phyloP scores from a whole-genome alignment of 2,113 vertebrate species.

The Hemicordylus capensis region DNA sequence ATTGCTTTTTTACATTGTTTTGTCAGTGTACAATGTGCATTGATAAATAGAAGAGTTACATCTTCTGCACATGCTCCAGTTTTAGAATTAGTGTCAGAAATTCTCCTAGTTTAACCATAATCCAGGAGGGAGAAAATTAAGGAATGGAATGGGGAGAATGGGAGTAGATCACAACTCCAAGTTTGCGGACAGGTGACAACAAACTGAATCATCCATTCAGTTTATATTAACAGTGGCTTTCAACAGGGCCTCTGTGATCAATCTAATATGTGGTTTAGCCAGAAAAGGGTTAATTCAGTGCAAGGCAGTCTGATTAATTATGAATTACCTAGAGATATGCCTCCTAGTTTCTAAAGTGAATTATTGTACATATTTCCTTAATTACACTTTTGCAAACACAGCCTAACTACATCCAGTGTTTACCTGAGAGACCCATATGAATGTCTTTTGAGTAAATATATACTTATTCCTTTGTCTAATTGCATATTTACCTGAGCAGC shows the following conservation, averaged over 20 bases:
- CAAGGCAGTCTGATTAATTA: neutral
- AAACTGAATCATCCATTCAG: no score
- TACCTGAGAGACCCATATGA: conserved; percentile 14
- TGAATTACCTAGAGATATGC: neutral
- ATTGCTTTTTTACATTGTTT: no score
- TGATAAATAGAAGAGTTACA: no score
- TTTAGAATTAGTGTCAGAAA: no score
- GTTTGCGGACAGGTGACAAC: no score
- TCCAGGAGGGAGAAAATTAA: no score
- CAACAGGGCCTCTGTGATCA: neutral
- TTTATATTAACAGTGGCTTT: neutral
- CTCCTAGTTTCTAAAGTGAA: neutral
- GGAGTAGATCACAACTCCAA: no score
- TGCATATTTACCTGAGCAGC: conserved; percentile 19
- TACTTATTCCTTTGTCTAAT: conserved; percentile 10
- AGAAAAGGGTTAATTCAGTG: conserved; percentile 1
- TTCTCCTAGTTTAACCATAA: no score
- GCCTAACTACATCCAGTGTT: conserved; percentile 4
- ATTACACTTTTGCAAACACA: conserved; percentile 23
- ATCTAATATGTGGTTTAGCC: neutral
- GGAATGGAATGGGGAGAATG: no score
- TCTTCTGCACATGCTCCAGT: no score
- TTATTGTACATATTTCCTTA: conserved; percentile 25
- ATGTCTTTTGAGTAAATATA: conserved; percentile 18
- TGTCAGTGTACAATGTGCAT: no score